These are phyloP conservation scores for Aporophyla lueneburgensis DNA, from an alignment of 2,888 invertebrate genomes.

Conservation along the genomic window DNA sequence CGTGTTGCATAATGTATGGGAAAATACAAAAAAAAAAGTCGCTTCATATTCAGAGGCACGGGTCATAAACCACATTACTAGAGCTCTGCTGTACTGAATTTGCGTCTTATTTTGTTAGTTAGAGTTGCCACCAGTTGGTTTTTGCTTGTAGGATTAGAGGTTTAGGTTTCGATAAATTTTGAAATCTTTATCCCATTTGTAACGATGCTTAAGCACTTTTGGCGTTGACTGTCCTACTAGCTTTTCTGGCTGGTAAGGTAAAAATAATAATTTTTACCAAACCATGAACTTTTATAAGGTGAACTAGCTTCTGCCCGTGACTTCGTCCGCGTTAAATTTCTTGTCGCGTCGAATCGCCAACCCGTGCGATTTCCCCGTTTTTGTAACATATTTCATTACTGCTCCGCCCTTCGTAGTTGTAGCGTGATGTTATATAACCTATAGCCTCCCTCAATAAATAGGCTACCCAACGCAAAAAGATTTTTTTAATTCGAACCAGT, in stretches of 20 bases:
- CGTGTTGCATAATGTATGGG: slow-evolving; percentile 31
- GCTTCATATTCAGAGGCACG: slow-evolving; percentile 33
- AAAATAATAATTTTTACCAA: background rate
- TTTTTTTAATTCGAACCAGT: no score
- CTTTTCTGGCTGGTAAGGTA: background rate
- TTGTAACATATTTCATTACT: no score
- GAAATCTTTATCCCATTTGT: background rate
- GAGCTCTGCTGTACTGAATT: background rate
- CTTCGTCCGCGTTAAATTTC: no score
- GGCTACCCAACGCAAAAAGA: no score
- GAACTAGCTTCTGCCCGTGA: no score
- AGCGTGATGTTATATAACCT: no score
- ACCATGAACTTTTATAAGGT: background rate
- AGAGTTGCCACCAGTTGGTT: background rate
- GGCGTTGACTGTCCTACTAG: background rate
- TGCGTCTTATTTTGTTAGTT: background rate
- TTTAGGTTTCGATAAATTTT: background rate
- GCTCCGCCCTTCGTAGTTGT: no score
- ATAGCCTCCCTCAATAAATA: no score
- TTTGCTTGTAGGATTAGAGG: background rate
- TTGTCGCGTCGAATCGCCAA: no score
- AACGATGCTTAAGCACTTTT: background rate
- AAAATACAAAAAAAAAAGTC: slow-evolving; percentile 3
- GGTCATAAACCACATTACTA: background rate
- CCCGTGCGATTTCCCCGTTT: no score